Base-by-base conservation (phyloP, 2,888 invertebrate genomes). In the Erebia ligea region DNA sequence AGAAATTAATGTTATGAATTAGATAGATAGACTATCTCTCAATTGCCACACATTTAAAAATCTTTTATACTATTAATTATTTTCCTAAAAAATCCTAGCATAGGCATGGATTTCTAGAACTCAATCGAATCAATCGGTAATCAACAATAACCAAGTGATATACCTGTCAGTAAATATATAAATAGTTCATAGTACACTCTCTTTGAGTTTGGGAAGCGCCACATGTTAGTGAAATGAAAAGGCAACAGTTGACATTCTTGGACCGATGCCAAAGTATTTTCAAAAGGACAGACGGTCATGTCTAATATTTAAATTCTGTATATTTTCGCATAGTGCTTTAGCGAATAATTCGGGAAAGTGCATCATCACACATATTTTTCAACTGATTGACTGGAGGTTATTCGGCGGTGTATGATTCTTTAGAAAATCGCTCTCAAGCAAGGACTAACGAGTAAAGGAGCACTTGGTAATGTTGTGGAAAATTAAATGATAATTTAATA, bases 231-330 rank as follows among this genome's bases (percentile, higher is more conserved):
- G 79, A 77, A 77, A 69, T 68, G 71, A 77, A 73, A 65, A 68
- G 75, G 74, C 70, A 75, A 72, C 59, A 73, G 58, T 73, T 54
- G 69, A 70, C 73, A 72, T 73, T 75, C 74, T 84, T 87, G 86
- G 83, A 80, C 54, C 40, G 10, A 1, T 34, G 84, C 86, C 87
- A 87, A 81, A 70, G 71, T 73, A 78, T 78, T 81, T 81, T 75
- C 75, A 80, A 82, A 81, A 80, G 65, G 48, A 59, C 71, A 67
- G 73, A 67, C 73, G 45, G 59, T 54, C 63, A 54, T 25, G 54
- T 45, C 19, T 48, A 21, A 45, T 42, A 17, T 11, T 10, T 34
- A 58, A 34, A 15, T 58, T 15, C 34, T 8, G 34, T 34, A 34
- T 58, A n/a, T n/a, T 58, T 17, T 19, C 15, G 13, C 15, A 15